Conservation (phyloP, 2,888 invertebrate species). For the Cryptus armator region DNA sequence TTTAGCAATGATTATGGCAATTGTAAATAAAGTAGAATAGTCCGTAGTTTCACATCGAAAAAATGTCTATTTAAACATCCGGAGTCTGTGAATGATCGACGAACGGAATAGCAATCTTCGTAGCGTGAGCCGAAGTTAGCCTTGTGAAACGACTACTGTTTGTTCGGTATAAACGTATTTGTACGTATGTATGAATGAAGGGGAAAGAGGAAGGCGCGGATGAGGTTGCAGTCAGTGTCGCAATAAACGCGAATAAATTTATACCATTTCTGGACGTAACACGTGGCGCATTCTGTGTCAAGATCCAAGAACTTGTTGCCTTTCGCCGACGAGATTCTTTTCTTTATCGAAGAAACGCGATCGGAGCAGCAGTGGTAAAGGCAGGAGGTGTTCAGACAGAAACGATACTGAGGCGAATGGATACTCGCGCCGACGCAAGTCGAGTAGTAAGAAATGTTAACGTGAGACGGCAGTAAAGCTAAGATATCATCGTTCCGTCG, state of each 20-base stretch:
- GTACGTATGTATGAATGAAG: background rate
- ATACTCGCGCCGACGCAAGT: background rate
- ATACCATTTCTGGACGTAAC: slow-evolving; percentile 13
- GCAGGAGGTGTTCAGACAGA: slow-evolving; percentile 3
- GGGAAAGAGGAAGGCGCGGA: background rate
- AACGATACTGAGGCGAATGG: background rate
- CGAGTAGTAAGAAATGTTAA: background rate
- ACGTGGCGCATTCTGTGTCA: slow-evolving; percentile 39
- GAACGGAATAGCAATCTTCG: background rate
- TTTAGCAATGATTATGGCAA: background rate
- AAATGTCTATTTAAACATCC: slow-evolving; percentile 10
- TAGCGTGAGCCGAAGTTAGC: background rate
- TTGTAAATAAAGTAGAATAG: background rate
- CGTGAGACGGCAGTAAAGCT: background rate
- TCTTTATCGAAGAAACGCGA: background rate
- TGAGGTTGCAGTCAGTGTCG: background rate
- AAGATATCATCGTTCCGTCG: background rate
- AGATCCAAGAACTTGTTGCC: slow-evolving; percentile 14
- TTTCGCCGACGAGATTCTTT: background rate
- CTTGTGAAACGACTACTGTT: slow-evolving; percentile 12
- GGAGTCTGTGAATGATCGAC: slow-evolving; percentile 1
- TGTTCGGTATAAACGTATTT: background rate
- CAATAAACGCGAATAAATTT: background rate
- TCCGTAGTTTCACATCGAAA: background rate
- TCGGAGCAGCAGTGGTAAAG: slow-evolving; percentile 14